phyloP scores from a whole-genome alignment of 2,113 vertebrate genomes.

The Hippocampus comes region DNA sequence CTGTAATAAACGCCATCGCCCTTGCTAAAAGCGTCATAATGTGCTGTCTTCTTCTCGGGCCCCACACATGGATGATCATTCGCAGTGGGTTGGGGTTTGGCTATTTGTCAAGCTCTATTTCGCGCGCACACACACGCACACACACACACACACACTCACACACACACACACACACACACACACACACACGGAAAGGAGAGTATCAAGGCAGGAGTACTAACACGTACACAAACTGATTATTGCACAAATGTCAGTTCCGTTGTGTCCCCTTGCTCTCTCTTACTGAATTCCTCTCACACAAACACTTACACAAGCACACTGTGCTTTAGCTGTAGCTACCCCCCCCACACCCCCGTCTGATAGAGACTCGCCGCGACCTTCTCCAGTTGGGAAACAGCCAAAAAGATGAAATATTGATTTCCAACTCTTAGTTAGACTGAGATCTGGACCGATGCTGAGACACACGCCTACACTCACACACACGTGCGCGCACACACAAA shows the following conservation, averaged over 20 bases:
- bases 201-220: neutral
- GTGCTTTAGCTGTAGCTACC: conserved; percentile 2
- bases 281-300: conserved; percentile 1
- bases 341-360: conserved; percentile 11
- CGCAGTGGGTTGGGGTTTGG: conserved; percentile 10
- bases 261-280: neutral
- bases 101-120: conserved; percentile 12
- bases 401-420: conserved; percentile 35
- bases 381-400: conserved; percentile 42
- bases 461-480: conserved; percentile 10
- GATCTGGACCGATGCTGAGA: conserved; percentile 8
- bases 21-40: conserved; percentile 49
- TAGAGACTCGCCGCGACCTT: conserved; percentile 28
- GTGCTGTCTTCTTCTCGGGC: conserved; percentile 40
- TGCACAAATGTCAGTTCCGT: conserved; percentile 2
- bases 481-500: neutral
- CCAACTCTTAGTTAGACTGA: conserved; percentile 27
- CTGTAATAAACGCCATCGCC: conserved; percentile 44
- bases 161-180: conserved; percentile 3
- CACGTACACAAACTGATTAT: conserved; percentile 14
- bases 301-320: conserved; percentile 3
- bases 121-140: neutral
- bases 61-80: conserved; percentile 43
- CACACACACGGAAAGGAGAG: conserved; percentile 8
- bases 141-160: conserved; percentile 9